Evolutionary conservation across 2,113 vertebrate genomes (phyloP).

Genomic region (Nothocercus julius): DNA sequence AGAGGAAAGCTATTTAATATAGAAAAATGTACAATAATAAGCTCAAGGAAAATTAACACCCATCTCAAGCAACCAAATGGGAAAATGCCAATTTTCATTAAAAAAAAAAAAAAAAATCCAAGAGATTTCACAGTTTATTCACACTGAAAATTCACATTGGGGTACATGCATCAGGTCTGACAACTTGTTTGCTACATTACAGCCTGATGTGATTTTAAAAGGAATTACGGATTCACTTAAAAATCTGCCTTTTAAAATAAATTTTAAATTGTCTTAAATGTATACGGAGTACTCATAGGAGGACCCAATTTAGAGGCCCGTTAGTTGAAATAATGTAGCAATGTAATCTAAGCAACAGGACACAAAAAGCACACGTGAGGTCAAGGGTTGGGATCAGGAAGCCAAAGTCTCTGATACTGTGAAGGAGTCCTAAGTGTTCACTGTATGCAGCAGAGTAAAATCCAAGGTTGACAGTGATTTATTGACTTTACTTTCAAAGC

Average conservation of each 20-base stretch:
- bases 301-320: not conserved
- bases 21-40: slow-evolving; percentile 51
- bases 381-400: not conserved
- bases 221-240: slow-evolving; percentile 17
- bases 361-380: not conserved
- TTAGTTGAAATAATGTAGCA: not conserved
- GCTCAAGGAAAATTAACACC: slow-evolving; percentile 44
- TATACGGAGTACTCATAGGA: not conserved
- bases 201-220: slow-evolving; percentile 45
- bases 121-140: slow-evolving; percentile 70
- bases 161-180: slow-evolving; percentile 60
- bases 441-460: not conserved
- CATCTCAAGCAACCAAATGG: slow-evolving; percentile 59
- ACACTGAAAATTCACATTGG: slow-evolving; percentile 52
- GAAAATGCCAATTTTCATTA: slow-evolving; percentile 59
- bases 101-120: not conserved
- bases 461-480: not conserved
- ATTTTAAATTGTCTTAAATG: not conserved
- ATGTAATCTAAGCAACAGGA: not conserved
- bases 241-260: slow-evolving; percentile 20
- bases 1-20: slow-evolving; percentile 31
- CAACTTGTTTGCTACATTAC: slow-evolving; percentile 64
- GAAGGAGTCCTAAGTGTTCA: not conserved
- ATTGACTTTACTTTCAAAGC: not conserved
- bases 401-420: not conserved